Percentiles rank a stretch among this genome's conserved stretches.
Evolutionary conservation across 2,113 vertebrate genomes (phyloP).

Genomic region (Excalfactoria chinensis): DNA sequence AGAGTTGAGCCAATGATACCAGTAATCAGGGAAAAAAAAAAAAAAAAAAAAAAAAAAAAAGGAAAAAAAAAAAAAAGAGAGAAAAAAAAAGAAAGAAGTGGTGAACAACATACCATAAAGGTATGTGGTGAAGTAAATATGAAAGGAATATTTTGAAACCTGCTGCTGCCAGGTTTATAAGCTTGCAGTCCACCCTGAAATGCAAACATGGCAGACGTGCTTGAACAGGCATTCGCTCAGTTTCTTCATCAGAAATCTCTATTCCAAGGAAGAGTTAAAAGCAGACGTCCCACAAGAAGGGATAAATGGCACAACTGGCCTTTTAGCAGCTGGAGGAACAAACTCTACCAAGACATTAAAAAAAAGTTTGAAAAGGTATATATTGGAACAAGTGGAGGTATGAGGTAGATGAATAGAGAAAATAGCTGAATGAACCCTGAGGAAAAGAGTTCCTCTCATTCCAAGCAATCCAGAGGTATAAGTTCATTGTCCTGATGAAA

Average conservation of each 20-base stretch:
- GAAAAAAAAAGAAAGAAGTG: not conserved
- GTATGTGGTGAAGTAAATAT: not conserved
- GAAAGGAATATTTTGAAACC: not conserved
- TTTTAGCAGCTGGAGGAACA: not conserved
- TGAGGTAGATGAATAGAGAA: not conserved
- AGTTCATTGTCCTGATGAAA: constrained; percentile 39
- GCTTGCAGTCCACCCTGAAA: not conserved
- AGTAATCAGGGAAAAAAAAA: not conserved
- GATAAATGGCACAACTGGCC: not conserved
- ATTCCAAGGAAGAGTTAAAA: constrained; percentile 34
- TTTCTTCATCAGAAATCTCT: not conserved
- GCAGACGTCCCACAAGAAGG: not conserved
- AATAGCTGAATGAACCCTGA: constrained; percentile 37
- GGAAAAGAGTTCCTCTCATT: constrained; percentile 66
- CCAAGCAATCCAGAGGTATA: constrained; percentile 39
- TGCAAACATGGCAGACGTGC: not conserved
- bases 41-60: not conserved
- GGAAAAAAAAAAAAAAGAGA: not conserved
- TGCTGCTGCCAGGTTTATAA: not conserved
- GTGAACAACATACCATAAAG: not conserved
- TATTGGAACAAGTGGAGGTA: not conserved
- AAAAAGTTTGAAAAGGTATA: not conserved
- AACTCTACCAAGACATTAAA: not conserved
- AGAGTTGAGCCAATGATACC: not conserved
- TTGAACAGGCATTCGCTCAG: not conserved